Conservation (phyloP, 2,888 invertebrate species). For the Trachelus iudaicus region DNA sequence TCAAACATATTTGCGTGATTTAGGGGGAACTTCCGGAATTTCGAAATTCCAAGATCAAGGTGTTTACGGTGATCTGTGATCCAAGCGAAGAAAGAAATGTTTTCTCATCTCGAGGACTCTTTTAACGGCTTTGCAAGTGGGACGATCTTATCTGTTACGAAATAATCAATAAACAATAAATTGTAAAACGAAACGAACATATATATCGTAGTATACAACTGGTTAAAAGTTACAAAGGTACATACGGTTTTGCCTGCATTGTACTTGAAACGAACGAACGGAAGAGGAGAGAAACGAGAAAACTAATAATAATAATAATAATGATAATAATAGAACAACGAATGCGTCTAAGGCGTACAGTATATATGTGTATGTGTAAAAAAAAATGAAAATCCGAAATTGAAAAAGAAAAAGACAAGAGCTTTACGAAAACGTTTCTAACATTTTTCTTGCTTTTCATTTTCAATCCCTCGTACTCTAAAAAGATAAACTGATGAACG, state of each 20-base stretch:
- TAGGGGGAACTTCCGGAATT: background rate
- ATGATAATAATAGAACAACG: conserved; percentile 21
- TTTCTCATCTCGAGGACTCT: conserved; percentile 17
- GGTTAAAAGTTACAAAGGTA: conserved; percentile 45
- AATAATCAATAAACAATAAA: background rate
- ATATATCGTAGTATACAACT: conserved; percentile 12
- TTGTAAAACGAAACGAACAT: conserved; percentile 6
- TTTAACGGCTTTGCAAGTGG: background rate
- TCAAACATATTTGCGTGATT: background rate
- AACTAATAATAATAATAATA: background rate
- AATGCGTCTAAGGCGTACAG: conserved; percentile 24
- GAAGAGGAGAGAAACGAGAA: conserved; percentile 13
- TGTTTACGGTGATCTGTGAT: background rate
- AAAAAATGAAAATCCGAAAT: conserved; percentile 29
- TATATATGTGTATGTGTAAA: conserved; percentile 20
- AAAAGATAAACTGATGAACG: background rate
- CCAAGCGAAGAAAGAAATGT: background rate
- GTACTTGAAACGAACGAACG: conserved; percentile 48
- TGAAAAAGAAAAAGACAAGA: conserved; percentile 27
- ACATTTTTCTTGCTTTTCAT: background rate
- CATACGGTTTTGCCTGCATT: conserved; percentile 47
- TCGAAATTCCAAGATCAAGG: background rate
- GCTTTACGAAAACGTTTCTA: conserved; percentile 13
- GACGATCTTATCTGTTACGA: background rate
- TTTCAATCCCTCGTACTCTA: background rate